Percentiles rank a stretch among this genome's conserved stretches.
Conservation (phyloP, 2,113 vertebrate genomes). For the Grammomys surdaster region DNA sequence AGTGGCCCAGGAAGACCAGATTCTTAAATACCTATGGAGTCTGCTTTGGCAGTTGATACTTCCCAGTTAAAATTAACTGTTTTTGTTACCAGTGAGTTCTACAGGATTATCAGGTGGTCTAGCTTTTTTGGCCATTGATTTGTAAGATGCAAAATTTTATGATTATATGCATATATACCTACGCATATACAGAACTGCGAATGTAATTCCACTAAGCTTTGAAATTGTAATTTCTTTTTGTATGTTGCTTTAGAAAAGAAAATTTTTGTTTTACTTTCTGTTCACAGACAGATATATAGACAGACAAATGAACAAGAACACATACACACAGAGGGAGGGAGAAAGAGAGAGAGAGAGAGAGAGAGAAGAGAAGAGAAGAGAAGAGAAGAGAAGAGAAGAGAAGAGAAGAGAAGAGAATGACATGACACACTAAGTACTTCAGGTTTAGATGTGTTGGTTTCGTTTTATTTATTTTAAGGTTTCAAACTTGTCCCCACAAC, state of each 20-base stretch:
- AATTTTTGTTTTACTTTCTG: background rate
- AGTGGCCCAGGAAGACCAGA: background rate
- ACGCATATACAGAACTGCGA: conserved; percentile 15
- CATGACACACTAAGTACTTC: background rate
- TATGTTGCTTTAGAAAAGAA: conserved; percentile 25
- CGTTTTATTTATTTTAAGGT: background rate
- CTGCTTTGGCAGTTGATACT: background rate
- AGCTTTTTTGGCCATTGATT: background rate
- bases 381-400: too few relatives aligned
- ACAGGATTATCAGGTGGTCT: background rate
- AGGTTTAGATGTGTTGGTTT: background rate
- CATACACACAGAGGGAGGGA: too few relatives aligned
- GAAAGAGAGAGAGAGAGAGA: too few relatives aligned
- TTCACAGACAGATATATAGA: background rate
- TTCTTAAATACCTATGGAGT: background rate
- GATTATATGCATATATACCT: background rate
- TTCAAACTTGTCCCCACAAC: background rate
- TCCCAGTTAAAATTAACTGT: conserved; percentile 18
- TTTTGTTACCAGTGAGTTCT: background rate
- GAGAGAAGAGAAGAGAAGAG: too few relatives aligned
- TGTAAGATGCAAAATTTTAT: conserved; percentile 36
- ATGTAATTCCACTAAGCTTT: conserved; percentile 7
- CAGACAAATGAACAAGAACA: too few relatives aligned
- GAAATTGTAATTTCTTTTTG: conserved; percentile 46
- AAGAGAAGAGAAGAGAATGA: background rate